Conservation (phyloP, 2,113 vertebrate species). For the Ceratotherium simum region DNA sequence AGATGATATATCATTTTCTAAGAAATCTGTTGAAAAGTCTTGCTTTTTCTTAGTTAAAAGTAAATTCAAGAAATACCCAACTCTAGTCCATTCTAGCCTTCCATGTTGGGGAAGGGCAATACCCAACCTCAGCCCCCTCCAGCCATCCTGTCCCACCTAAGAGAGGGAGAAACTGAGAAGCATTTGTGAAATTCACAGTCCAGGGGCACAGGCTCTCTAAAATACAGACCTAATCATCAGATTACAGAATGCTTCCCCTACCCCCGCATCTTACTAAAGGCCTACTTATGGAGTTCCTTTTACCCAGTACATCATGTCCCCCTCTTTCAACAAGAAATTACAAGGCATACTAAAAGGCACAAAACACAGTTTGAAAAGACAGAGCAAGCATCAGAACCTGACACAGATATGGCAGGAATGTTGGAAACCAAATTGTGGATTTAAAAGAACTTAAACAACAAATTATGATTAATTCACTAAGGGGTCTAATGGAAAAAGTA, state of each 20-base stretch:
- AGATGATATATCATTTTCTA: background rate
- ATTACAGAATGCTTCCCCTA: background rate
- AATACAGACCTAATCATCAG: background rate
- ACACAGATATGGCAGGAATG: background rate
- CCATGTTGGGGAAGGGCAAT: background rate
- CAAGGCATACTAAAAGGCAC: background rate
- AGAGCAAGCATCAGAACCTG: background rate
- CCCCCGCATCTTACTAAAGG: background rate
- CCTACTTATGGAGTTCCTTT: background rate
- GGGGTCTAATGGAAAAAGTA: background rate
- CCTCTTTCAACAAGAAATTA: background rate
- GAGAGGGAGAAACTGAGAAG: background rate
- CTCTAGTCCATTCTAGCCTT: background rate
- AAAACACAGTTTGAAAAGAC: constrained; percentile 6
- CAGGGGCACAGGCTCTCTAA: background rate
- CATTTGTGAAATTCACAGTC: background rate
- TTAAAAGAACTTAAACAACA: constrained; percentile 44
- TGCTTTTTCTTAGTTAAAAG: background rate
- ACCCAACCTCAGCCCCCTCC: background rate
- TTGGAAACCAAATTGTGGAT: background rate
- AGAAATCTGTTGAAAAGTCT: constrained; percentile 17
- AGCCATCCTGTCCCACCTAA: background rate
- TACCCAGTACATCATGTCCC: background rate
- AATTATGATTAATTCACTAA: background rate
- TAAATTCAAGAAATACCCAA: background rate